Base-by-base conservation (phyloP, 2,888 invertebrate genomes). In the Lithodes maja region DNA sequence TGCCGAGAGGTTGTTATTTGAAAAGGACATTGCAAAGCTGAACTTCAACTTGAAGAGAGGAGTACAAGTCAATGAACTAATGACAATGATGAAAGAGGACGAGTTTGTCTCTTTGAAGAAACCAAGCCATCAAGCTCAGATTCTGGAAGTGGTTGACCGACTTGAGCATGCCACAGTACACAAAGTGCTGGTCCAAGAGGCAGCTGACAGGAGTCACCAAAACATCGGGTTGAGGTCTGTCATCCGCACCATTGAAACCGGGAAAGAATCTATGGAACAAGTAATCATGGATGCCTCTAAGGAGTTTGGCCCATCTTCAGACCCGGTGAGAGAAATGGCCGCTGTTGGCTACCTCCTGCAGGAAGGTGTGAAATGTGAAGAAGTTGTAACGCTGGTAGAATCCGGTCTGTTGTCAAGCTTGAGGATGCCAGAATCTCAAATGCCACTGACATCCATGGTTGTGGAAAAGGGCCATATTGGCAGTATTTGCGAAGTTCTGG, bases 1-100 rank as follows among this genome's bases (percentile, higher is more conserved):
- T 2, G 12, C 83, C 1, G 90, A 91, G 69, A 90, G 86, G 75
- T 52, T 71, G 9, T 49, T 82, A 49, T 86, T 91, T 69, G 71
- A 79, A 55, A 86, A 91, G 69, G 91, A 91, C 81, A 88, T 91
- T 84, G 91, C 81, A 33, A 91, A 90, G 33, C 83, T 91, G 55
- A 91, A 78, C 71, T 83, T 91, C 81, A 79, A 86, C 49, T 80
- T 91, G 53, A 91, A 91, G 82, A 90, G 84, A 82, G 91, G 91
- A 9, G 90, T 90, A 54, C 88, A 90, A 78, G 91, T 91, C 53
- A 88, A 90, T 83, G 91, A 91, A 86, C 84, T 91, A 1, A 88
- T 91, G 88, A 90, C 91, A n/a, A 91, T 91, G 91, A 77, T 91
- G 69, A 91, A 91, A 61, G 91, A 91, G 78, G 90, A 82, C 78